Evolutionary conservation across 2,888 invertebrate genomes (phyloP), one percentile per base, ranked within the genome.

Genomic region (Tinea pellionella): DNA sequence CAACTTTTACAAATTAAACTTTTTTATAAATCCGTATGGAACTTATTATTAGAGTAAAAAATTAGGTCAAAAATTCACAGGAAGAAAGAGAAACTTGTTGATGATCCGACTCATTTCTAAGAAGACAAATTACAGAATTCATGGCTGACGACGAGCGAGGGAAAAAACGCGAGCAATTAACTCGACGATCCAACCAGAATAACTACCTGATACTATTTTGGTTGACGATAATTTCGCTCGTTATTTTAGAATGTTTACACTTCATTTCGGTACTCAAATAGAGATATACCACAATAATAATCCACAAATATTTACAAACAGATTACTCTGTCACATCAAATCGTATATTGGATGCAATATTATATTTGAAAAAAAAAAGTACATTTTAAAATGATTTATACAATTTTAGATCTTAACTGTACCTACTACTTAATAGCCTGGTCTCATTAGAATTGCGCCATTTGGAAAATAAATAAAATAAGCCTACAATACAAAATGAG

Each of bases 41-140:
- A 24, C 6, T 6, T 3, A 24, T 24, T 6, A 47, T 15, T 16
- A 47, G n/a, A 4, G 13, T 15, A 15, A 47, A 47, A 47, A 6
- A 47, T 13, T n/a, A 16, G 47, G 2, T n/a, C 8, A 47, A 47
- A 47, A 47, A 15, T 47, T 15, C 9, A n/a, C 4, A 15, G 47
- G 47, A 15, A 16, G 47, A 47, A 47, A 47, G 47, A 7, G 47
- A 47, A 47, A 47, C 47, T 16, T 15, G 47, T 47, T 82, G 86
- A 84, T 84, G 86, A 87, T 85, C 82, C 84, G 86, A 77, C 85
- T 85, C 86, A 86, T 87, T 87, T 87, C 86, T 84, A 70, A 69
- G 86, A 87, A 87, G 86, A 87, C 86, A 87, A 87, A 87, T 87
- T 82, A 86, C 85, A 68, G 77, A 80, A 83, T 80, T 79, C 75